Evolutionary conservation across 2,797 vertebrate species (phyloP), one percentile per base, ranked within the genome.

Genomic region (Acridotheres tristis): DNA sequence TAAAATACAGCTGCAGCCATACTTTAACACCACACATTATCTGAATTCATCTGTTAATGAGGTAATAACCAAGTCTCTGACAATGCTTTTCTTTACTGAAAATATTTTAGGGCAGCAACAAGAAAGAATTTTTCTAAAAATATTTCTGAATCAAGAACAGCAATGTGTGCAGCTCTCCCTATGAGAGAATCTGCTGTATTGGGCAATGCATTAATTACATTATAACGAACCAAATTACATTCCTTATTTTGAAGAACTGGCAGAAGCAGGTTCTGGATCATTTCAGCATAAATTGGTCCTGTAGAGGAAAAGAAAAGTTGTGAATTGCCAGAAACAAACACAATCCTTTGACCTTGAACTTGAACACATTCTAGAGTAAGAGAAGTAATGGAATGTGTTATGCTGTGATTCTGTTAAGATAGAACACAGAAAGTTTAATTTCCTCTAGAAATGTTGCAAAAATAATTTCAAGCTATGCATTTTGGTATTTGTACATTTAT

Each of bases 81-180:
- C 73, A 96, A 97, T 83, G 90, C 58, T 97, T 65, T 97, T 94
- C 95, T 93, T 97, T 99, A 99, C 88, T 99, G 99, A 98, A 99
- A 99, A 97, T 99, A 99, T 98, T 99, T 99, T 89, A 99, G 99
- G 97, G 98, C 99, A 88, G 98, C 99, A 93, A 99, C 99, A 45
- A 99, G 98, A 94, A 99, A 99, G 98, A 99, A 99, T 97, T 99
- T 99, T 98, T 99, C 99, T 98, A 99, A 98, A 98, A 99, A 99
- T 98, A 99, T 99, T 98, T 99, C 99, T 10, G 99, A 99, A 97
- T 99, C 99, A 38, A 99, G 98, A 97, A 99, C 99, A 89, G 99
- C 99, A 95, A 99, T 99, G 97, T 99, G 99, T 88, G 99, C 99
- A 61, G 99, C 99, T 96, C 99, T 98, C 79, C 99, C 99, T 11